These are phyloP conservation scores for Rhyacophila brunnea DNA, from an alignment of 1,140 invertebrate genomes.

Conservation along the genomic window DNA sequence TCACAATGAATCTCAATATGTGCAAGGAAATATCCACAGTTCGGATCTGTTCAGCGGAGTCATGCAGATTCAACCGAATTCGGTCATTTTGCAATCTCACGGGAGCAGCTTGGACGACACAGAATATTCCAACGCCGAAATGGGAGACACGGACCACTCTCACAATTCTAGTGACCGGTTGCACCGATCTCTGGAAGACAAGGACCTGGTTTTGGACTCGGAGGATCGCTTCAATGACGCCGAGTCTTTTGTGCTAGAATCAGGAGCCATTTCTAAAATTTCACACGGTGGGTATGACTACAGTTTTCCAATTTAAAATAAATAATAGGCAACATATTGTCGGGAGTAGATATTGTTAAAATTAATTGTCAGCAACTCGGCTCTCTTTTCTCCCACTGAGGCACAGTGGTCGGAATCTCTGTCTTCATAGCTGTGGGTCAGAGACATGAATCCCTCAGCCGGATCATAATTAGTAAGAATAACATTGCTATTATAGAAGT, in stretches of 20 bases:
- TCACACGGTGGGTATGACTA: constrained; percentile 7
- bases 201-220: constrained; percentile 9
- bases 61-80: constrained; percentile 25
- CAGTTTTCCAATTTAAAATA: too few relatives aligned
- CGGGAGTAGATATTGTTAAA: too few relatives aligned
- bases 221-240: constrained; percentile 47
- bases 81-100: constrained; percentile 15
- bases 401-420: too few relatives aligned
- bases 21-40: constrained; percentile 1
- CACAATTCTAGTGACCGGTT: constrained; percentile 12
- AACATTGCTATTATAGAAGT: too few relatives aligned
- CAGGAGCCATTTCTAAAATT: constrained; percentile 43
- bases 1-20: constrained; percentile 2
- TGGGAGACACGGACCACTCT: constrained; percentile 12
- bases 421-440: too few relatives aligned
- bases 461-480: too few relatives aligned
- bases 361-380: too few relatives aligned
- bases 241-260: constrained; percentile 53
- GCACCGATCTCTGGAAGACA: constrained; percentile 8
- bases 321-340: too few relatives aligned
- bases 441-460: too few relatives aligned
- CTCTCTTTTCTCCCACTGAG: too few relatives aligned
- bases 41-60: constrained; percentile 17
- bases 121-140: constrained; percentile 40
- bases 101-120: constrained; percentile 11